Evolutionary conservation across 1,140 invertebrate genomes (phyloP).

Genomic region (Pseudomyrmex flavicornis): DNA sequence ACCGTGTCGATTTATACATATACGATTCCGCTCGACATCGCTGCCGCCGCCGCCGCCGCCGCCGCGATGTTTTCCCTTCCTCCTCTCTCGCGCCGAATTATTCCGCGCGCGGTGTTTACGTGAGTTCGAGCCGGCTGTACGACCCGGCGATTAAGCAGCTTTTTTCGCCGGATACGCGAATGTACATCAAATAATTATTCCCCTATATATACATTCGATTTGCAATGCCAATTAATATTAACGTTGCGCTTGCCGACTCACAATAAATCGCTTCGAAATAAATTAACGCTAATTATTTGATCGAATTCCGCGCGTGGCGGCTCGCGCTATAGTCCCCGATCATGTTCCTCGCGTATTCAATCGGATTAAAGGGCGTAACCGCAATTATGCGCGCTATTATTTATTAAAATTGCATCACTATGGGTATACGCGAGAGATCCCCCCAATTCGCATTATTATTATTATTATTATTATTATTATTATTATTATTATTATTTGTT

Average conservation of each 20-base stretch:
- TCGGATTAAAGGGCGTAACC: constrained; percentile 43
- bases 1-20: too few species aligned
- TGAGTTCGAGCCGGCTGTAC: background rate
- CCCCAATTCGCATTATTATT: too few species aligned
- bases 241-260: constrained; percentile 24
- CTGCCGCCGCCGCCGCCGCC: too few species aligned
- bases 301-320: constrained; percentile 33
- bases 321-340: background rate
- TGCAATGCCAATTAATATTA: constrained; percentile 58
- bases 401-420: too few species aligned
- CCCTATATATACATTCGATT: constrained; percentile 34
- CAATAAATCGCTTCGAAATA: constrained; percentile 53
- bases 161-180: background rate
- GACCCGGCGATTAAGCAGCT: constrained; percentile 35
- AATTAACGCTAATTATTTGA: constrained; percentile 60
- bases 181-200: constrained; percentile 54
- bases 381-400: constrained; percentile 20
- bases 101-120: constrained; percentile 37
- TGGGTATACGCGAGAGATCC: too few species aligned
- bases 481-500: too few species aligned
- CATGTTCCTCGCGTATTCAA: constrained; percentile 22
- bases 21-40: constrained; percentile 57
- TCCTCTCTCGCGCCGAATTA: constrained; percentile 51
- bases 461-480: too few species aligned
- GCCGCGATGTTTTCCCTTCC: background rate